Evolutionary conservation across 2,113 vertebrate genomes (phyloP).

Genomic region (Calonectris borealis): DNA sequence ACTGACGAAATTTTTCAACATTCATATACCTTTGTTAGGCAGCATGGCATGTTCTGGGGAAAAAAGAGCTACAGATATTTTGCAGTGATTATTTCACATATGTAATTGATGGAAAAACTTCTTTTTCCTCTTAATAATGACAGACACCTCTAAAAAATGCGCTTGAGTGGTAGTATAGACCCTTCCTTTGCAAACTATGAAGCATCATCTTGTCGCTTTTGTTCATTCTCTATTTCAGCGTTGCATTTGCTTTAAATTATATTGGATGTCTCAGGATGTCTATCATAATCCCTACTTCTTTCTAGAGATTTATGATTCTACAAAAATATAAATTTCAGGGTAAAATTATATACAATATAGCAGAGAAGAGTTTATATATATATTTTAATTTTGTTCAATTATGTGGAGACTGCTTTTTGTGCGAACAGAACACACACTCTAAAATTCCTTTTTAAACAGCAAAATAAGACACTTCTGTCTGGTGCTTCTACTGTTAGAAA

Average conservation of each 20-base stretch:
- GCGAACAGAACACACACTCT: neutral
- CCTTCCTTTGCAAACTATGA: neutral
- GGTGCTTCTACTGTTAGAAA: conserved; percentile 12
- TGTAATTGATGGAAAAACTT: neutral
- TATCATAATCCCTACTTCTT: neutral
- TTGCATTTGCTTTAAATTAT: conserved; percentile 36
- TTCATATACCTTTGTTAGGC: neutral
- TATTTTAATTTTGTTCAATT: neutral
- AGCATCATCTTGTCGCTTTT: neutral
- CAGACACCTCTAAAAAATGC: neutral
- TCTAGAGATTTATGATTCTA: conserved; percentile 3
- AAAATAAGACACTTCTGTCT: neutral
- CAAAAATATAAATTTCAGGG: neutral
- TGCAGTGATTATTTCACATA: neutral
- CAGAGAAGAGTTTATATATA: neutral
- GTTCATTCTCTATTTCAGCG: neutral
- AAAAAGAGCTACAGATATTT: neutral
- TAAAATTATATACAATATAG: neutral
- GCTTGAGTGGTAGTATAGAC: neutral
- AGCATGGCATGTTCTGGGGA: neutral
- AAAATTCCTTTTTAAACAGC: neutral
- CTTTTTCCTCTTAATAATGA: neutral
- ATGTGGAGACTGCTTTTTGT: neutral
- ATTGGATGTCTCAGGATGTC: neutral
- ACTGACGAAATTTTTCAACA: conserved; percentile 13